These are phyloP conservation scores for Nomia melanderi DNA, from an alignment of 1,140 invertebrate genomes.

Conservation along the genomic window DNA sequence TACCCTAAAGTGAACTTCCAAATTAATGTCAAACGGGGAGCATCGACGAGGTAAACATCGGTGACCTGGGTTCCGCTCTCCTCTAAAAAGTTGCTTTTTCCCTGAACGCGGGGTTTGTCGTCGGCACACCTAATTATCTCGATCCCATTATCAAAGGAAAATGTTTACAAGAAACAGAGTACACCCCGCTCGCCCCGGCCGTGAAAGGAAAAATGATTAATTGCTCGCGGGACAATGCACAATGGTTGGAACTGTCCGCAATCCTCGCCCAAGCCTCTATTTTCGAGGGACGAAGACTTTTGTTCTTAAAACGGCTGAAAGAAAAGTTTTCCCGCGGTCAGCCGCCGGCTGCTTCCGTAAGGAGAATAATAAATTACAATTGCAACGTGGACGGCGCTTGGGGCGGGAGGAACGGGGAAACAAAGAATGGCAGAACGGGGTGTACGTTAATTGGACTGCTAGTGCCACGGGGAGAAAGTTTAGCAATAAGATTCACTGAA, in stretches of 20 bases:
- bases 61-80: accelerated
- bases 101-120: too few species aligned
- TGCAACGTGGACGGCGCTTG: too few species aligned
- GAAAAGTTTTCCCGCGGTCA: slow-evolving; percentile 50
- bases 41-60: too few species aligned
- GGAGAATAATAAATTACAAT: slow-evolving; percentile 60
- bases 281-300: slow-evolving; percentile 41
- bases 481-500: slow-evolving; percentile 29
- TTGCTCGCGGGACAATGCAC: slow-evolving; percentile 17
- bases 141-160: not conserved
- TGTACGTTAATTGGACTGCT: slow-evolving; percentile 59
- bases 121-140: slow-evolving; percentile 17
- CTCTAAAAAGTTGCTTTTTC: not conserved
- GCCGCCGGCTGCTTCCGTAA: slow-evolving; percentile 10
- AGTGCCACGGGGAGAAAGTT: slow-evolving; percentile 46
- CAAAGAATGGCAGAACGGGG: not conserved
- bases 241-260: not conserved
- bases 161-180: slow-evolving; percentile 23
- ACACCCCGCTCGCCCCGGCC: not conserved
- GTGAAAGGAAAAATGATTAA: slow-evolving; percentile 30
- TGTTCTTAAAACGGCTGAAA: slow-evolving; percentile 49
- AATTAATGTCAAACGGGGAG: not conserved
- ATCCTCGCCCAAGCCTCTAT: not conserved
- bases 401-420: too few species aligned
- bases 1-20: too few species aligned